Percentiles rank a stretch among this genome's conserved stretches.
phyloP scores from a whole-genome alignment of 2,797 vertebrate species.

The Parotocinclus haroldoi region DNA sequence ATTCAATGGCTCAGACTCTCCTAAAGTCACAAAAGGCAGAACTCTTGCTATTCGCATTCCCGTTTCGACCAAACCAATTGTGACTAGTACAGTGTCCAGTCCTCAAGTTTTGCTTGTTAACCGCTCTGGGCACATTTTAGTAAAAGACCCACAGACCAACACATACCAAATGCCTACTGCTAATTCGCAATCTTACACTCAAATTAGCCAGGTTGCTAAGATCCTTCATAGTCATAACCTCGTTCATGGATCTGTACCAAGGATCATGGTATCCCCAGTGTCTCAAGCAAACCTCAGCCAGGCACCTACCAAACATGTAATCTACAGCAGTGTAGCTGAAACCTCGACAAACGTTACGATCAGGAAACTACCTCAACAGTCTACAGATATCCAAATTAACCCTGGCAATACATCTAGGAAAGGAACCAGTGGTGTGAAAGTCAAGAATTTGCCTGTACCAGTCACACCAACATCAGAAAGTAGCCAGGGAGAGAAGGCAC shows the following conservation, averaged over 20 bases:
- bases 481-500: conserved; percentile 49
- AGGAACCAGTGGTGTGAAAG: not conserved
- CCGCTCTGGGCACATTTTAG: conserved; percentile 81
- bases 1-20: conserved; percentile 73
- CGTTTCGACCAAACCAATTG: conserved; percentile 33
- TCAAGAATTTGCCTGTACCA: conserved; percentile 18
- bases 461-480: conserved; percentile 22
- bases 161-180: conserved; percentile 63
- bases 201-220: conserved; percentile 73
- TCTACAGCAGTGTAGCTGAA: conserved; percentile 40
- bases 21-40: conserved; percentile 52
- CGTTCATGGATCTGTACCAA: conserved; percentile 52
- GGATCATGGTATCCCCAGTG: conserved; percentile 48
- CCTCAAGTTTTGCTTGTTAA: conserved; percentile 81
- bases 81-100: conserved; percentile 32
- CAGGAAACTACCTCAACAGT: conserved; percentile 43
- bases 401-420: conserved; percentile 20
- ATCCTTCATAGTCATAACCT: conserved; percentile 63
- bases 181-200: conserved; percentile 64
- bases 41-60: conserved; percentile 65
- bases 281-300: conserved; percentile 11
- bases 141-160: conserved; percentile 75
- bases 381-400: conserved; percentile 53
- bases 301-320: conserved; percentile 22
- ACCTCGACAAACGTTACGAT: conserved; percentile 36